Base-by-base conservation (phyloP, 2,113 vertebrate species). In the Bujurquina vittata region DNA sequence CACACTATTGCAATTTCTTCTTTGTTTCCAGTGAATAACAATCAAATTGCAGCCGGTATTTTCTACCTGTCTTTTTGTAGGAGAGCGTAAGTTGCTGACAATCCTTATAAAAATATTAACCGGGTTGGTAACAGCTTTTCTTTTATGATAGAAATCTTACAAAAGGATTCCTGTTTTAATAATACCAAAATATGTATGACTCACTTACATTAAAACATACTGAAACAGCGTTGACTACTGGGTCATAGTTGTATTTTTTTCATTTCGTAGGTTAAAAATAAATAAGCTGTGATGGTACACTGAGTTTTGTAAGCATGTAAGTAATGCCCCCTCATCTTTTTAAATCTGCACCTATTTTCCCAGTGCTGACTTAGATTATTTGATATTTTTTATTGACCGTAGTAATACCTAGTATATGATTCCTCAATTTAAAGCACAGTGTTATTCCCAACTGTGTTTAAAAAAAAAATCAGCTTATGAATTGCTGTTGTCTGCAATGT, bases 361-460 rank as follows among this genome's bases (percentile, higher is more conserved):
- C 17, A 52, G 43, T 72, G 65, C 65, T 72, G 10, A 72, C 17
- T 52, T 31, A 8, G 12, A 20, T 23, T 56, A 57, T 37, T 69
- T 72, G 55, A 5, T 22, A 20, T 4, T 69, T 56, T 62, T 37
- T 20, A 54, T 55, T 49, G 17, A 54, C 9, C 11, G 17, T 11
- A 22, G 6, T 52, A 7, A 52, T 58, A n/a, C 37, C 40, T 22
- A 35, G 35, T 35, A 49, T 46, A 59, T 72, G 69, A 33, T 52
- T 35, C 40, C 11, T 20, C 18, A 1, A 52, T 35, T 52, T 49
- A 22, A 37, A 82, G 15, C 40, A 33, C 60, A 5, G 33, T 22
- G 26, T 76, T 78, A 92, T 89, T 83, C 54, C 54, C 46, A 11
- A 20, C 17, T 55, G 22, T 60, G 49, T n/a, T n/a, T n/a, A n/a